Evolutionary conservation across 2,797 vertebrate genomes (phyloP), one percentile per base, ranked within the genome.

Genomic region (Halcyon leucocephala): DNA sequence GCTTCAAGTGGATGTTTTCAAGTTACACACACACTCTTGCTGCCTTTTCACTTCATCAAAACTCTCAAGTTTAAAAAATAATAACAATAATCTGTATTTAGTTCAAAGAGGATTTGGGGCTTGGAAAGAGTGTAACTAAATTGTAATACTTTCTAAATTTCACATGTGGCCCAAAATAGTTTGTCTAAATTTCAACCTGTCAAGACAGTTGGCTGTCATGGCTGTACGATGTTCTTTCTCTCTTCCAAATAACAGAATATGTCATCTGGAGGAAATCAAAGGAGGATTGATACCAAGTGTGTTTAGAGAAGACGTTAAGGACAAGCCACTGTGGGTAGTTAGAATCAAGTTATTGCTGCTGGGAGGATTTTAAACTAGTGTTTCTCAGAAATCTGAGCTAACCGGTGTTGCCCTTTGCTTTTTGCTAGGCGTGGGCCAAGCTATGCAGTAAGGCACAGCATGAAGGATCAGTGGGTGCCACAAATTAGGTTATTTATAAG

Each of bases 321-420:
- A 33, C 48, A 33, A 70, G 67, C 48, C 0, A 0, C 58, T 24
- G 2, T 65, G 55, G 14, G 28, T 42, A 18, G 70, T 78, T 62
- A 51, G 37, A 74, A 51, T 89, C 72, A 42, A 7, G 0, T 73
- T 78, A 5, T 35, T 13, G 7, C 58, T 72, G 12, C 52, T 46
- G 28, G 31, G 42, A 81, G 42, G 70, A 55, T 90, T 93, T 91
- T 41, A 67, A 66, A 13, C 48, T 61, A 31, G 17, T 52, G 37
- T 90, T 95, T 89, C 88, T 89, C 62, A 73, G 82, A 88, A 90
- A 95, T 90, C 94, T 86, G 80, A 70, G 66, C 85, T 88, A 71
- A 62, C 12, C 5, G 7, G 26, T 72, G 55, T 65, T 62, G 39
- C 46, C 20, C 71, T 55, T 41, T 20, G 14, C 33, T 17, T 81